A percentile compares a stretch with the other conserved stretches of the same genome.
Conservation (phyloP, 2,113 vertebrate genomes). For the Bufo gargarizans region DNA sequence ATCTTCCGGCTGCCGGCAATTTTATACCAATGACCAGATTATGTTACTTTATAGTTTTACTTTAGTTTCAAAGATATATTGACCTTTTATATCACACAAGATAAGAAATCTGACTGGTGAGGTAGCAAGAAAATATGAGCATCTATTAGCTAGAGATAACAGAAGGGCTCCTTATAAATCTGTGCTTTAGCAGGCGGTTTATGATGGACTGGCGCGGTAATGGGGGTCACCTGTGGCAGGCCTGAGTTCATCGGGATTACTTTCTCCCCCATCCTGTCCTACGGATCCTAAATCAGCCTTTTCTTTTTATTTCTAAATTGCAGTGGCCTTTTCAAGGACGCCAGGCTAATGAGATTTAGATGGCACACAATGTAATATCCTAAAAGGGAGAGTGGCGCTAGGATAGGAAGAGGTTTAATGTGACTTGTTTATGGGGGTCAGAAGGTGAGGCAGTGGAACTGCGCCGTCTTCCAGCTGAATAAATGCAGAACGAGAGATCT, state of each 20-base stretch:
- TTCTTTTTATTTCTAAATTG: constrained; percentile 27
- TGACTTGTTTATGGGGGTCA: constrained; percentile 48
- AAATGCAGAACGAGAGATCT: neutral
- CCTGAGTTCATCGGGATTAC: constrained; percentile 10
- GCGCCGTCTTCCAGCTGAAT: constrained; percentile 13
- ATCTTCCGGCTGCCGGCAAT: neutral
- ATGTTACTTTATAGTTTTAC: neutral
- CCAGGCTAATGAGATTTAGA: constrained; percentile 46
- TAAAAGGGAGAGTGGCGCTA: constrained; percentile 38
- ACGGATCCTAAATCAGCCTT: constrained; percentile 13
- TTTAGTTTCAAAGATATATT: neutral
- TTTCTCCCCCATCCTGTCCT: constrained; percentile 12
- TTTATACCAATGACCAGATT: neutral
- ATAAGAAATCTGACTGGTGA: neutral
- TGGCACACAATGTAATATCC: constrained; percentile 43
- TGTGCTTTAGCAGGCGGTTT: neutral
- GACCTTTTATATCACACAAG: neutral
- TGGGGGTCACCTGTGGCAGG: constrained; percentile 25
- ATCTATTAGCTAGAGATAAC: constrained; percentile 7
- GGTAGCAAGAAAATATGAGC: neutral
- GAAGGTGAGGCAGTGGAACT: constrained; percentile 7
- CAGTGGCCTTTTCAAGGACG: constrained; percentile 45
- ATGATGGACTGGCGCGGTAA: constrained; percentile 16
- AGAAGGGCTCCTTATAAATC: neutral
- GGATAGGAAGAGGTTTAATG: constrained; percentile 41